Base-by-base conservation (phyloP, 1,140 invertebrate genomes). In the Arion vulgaris region DNA sequence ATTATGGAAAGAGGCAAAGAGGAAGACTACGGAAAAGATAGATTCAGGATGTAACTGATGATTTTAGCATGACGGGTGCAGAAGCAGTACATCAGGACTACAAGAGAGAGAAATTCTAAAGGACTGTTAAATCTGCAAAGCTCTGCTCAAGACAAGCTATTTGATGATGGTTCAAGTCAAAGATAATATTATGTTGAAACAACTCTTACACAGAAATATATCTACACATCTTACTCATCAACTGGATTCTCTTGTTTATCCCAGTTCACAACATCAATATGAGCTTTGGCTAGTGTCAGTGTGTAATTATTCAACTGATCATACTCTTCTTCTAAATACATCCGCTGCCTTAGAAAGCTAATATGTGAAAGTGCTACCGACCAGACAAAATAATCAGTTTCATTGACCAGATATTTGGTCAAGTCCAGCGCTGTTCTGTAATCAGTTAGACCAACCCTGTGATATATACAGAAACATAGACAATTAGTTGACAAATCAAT, bases 361-460 rank as follows among this genome's bases (percentile, higher is more conserved):
- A 96, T 93, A 91, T 95, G 95, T 81, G 93, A 92, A 0, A 96
- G 91, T 0, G 95, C 87, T 0, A 83, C n/a, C 23, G 76, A 69
- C 89, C 89, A 90, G 7, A 87, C 87, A 5, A 95, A 94, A 87
- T 95, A 96, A 83, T 95, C 95, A 13, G 93, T 93, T 90, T 96
- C 96, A 26, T 95, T 94, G 9, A 94, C 88, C 17, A 96, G 91
- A 91, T 96, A 96, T 77, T 94, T 91, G 0, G 95, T 95, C 73
- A 96, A 85, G 86, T 95, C 93, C 62, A 96, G 88, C 13, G 95
- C 95, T 72, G 95, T 92, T 0, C 94, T 94, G 0, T 94, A 94
- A 86, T 95, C 94, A 36, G 96, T 86, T 38, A 95, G 91, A 11
- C 95, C 95, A n/a, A 95, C 95, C 87, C 95, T 95, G 87, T 85